Evolutionary conservation across 2,797 vertebrate species (phyloP), one percentile per base, ranked within the genome.

Genomic region (Neostethus bicornis): DNA sequence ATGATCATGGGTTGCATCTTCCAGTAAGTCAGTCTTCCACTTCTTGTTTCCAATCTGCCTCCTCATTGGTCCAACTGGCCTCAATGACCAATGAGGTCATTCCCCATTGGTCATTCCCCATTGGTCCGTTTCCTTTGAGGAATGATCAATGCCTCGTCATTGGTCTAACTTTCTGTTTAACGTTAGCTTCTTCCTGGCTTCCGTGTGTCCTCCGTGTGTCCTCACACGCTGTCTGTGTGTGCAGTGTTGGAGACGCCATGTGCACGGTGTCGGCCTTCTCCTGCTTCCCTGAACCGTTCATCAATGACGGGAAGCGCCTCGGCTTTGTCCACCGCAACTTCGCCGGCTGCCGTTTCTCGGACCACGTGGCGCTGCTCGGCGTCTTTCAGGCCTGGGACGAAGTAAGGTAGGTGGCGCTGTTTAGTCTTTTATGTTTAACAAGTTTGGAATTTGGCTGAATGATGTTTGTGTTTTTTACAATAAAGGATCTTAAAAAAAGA

Each of bases 1-100:
- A 98, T 97, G 95, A 97, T 98, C 79, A 97, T 97, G 93, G 96
- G 96, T 49, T 99, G 96, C 77, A 96, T 96, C 77, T 95, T 99
- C 85, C 90, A 94, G 96, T 98, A 79, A 89, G 93, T 80, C 8
- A n/a, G 21, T 16, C 2, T 0, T 13, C 24, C 4, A 2, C 8
- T 3, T 5, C 7, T 26, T 0, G 7, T 0, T 2, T 1, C 7
- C n/a, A n/a, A n/a, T n/a, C n/a, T n/a, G n/a, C n/a, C n/a, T n/a
- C n/a, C n/a, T n/a, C n/a, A n/a, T n/a, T n/a, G n/a, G n/a, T n/a
- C n/a, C n/a, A n/a, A n/a, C n/a, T n/a, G n/a, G n/a, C n/a, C n/a
- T n/a, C n/a, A n/a, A n/a, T n/a, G n/a, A n/a, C n/a, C n/a, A n/a
- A n/a, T n/a, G n/a, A n/a, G n/a, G n/a, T n/a, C n/a, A n/a, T n/a